Evolutionary conservation across 2,888 invertebrate genomes (phyloP), one percentile per base, ranked within the genome.

Genomic region (Drosophila limbata): DNA sequence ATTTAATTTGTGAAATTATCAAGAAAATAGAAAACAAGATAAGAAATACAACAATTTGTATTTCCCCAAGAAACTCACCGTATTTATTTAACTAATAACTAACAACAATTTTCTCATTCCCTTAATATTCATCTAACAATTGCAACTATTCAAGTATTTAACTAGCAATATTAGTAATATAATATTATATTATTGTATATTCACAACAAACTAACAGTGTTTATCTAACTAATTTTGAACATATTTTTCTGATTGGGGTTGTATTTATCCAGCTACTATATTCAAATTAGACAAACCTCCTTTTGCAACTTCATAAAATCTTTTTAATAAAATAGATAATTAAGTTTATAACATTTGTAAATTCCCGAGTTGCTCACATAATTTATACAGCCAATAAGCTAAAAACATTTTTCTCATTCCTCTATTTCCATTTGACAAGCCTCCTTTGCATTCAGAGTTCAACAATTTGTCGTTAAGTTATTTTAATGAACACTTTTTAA

Each of bases 381-480:
- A 66, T 40, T 67, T 47, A 40, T 8, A 25, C 15, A 40, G 39
- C 28, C 55, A 51, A 67, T 33, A 64, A 57, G 33, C 8, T 8
- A 37, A 15, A 50, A 25, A 63, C 28, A 25, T 48, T 40, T 76
- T 69, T 39, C 39, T 21, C 51, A 52, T 40, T 51, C 15, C 56
- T 42, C n/a, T 50, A 51, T 61, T 62, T 9, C 3, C 48, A 52
- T 40, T 51, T 71, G 80, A 72, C 75, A 68, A 31, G 82, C 70
- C 69, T 65, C 73, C 65, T 48, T 73, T 50, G 33, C 48, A 33
- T 60, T 11, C 13, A 40, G 39, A 55, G 39, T 50, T 33, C 28
- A 31, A 55, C 69, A 71, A 84, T 84, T 84, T 84, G 87, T 76
- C 84, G 56, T 57, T 10, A 59, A 77, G 70, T 69, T 57, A 76